Evolutionary conservation across 1,140 invertebrate species (phyloP).

Genomic region (Tribolium madens): DNA sequence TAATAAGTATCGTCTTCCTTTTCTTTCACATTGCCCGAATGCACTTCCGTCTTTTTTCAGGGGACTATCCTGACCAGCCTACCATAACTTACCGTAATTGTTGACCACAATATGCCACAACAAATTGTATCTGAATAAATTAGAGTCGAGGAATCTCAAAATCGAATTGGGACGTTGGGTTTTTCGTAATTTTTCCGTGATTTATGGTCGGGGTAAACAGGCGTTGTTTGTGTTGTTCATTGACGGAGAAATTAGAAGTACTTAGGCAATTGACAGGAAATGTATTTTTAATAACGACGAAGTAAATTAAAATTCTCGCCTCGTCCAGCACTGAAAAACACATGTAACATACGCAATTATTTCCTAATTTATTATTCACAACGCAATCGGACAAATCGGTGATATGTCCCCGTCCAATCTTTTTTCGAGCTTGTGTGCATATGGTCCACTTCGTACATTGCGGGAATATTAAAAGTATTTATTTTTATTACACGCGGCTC

Average conservation of each 20-base stretch:
- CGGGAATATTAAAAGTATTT: conserved; percentile 50
- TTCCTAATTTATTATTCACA: conserved; percentile 50
- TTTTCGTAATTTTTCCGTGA: too few relatives aligned
- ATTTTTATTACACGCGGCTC: conserved; percentile 45
- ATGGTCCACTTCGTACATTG: conserved; percentile 45
- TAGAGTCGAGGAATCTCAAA: conserved; percentile 48
- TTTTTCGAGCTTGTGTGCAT: conserved; percentile 44
- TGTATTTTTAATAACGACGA: conserved; percentile 51
- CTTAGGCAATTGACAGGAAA: conserved; percentile 52
- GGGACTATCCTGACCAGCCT: conserved; percentile 50
- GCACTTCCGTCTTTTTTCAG: conserved; percentile 35
- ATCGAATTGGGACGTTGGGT: neutral
- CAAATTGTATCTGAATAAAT: conserved; percentile 59
- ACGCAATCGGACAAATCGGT: conserved; percentile 43
- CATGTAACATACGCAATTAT: conserved; percentile 51
- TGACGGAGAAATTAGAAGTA: conserved; percentile 36
- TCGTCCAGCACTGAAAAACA: conserved; percentile 38
- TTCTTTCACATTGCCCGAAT: neutral
- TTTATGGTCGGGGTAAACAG: neutral
- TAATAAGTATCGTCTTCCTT: conserved; percentile 55
- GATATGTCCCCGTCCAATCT: conserved; percentile 24
- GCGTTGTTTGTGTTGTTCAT: conserved; percentile 4
- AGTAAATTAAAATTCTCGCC: conserved; percentile 40
- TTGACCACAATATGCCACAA: conserved; percentile 57
- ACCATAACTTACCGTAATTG: conserved; percentile 58